Evolutionary conservation across 2,888 invertebrate genomes (phyloP).

Genomic region (Euphydryas editha): DNA sequence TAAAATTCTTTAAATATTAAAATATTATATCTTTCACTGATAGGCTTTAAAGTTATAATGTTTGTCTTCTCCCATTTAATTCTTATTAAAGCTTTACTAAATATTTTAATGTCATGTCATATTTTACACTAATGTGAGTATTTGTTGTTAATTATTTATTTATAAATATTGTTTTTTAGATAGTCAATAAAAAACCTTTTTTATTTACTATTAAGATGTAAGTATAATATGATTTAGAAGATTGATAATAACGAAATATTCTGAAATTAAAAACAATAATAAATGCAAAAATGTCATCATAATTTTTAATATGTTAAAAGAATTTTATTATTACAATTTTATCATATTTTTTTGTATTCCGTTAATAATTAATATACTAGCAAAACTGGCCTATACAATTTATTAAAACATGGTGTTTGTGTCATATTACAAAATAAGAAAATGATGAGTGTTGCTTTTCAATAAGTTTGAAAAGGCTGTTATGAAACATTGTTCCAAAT

Average conservation of each 20-base stretch:
- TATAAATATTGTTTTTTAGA: slow-evolving; percentile 9
- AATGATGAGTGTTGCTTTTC: neutral
- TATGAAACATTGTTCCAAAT: slow-evolving; percentile 1
- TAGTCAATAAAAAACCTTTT: slow-evolving; percentile 13
- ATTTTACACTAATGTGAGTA: neutral
- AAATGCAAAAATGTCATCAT: too few relatives aligned
- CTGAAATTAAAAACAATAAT: too few relatives aligned
- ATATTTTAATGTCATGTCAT: slow-evolving; percentile 9
- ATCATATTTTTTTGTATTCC: neutral
- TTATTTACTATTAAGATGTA: slow-evolving; percentile 4
- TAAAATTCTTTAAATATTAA: slow-evolving; percentile 1
- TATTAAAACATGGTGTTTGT: neutral
- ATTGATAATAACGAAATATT: too few relatives aligned
- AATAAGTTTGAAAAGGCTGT: neutral
- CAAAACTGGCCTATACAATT: slow-evolving; percentile 3
- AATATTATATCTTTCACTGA: neutral
- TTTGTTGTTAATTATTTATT: neutral
- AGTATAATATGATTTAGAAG: too few relatives aligned
- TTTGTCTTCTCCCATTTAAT: slow-evolving; percentile 1
- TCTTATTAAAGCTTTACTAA: neutral
- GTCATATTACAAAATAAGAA: neutral
- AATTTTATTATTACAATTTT: neutral
- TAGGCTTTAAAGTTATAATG: slow-evolving; percentile 5
- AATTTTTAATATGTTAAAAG: too few relatives aligned
- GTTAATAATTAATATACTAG: neutral